Percentiles rank a stretch among this genome's conserved stretches.
Evolutionary conservation across 1,140 invertebrate species (phyloP).

Genomic region (Grapholita molesta): DNA sequence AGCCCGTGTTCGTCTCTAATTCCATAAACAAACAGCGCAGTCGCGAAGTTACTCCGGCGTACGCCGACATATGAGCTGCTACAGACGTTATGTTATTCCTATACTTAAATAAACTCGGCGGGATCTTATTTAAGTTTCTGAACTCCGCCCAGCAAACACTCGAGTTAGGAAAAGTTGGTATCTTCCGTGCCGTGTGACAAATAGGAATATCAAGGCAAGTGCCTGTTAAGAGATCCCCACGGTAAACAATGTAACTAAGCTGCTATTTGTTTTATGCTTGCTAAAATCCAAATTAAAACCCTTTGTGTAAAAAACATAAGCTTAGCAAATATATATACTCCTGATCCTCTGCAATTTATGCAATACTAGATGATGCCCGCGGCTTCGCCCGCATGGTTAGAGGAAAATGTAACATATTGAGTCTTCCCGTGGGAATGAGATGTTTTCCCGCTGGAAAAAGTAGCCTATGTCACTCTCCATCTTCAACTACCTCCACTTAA

Average conservation of each 20-base stretch:
- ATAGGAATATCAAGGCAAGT: conserved; percentile 12
- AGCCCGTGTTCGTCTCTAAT: conserved; percentile 46
- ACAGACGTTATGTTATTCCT: conserved; percentile 50
- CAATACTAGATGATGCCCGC: too few species aligned
- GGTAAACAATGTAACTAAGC: conserved; percentile 1
- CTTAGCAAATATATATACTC: conserved; percentile 1
- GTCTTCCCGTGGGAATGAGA: too few species aligned
- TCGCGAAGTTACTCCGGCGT: conserved; percentile 43
- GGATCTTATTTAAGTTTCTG: conserved; percentile 67
- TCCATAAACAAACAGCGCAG: conserved; percentile 61
- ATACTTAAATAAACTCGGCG: conserved; percentile 57
- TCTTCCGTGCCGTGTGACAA: conserved; percentile 15
- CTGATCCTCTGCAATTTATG: background rate
- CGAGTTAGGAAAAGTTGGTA: conserved; percentile 14
- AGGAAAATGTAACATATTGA: too few species aligned
- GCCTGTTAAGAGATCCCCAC: conserved; percentile 1
- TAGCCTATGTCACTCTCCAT: too few species aligned
- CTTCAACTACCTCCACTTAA: too few species aligned
- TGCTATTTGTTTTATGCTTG: conserved; percentile 6
- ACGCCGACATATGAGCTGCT: conserved; percentile 21
- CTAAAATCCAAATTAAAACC: conserved; percentile 10
- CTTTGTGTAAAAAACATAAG: background rate
- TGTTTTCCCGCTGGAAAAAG: too few species aligned
- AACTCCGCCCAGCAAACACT: conserved; percentile 24
- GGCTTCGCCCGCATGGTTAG: too few species aligned